Percentiles rank a stretch among this genome's conserved stretches.
Conservation (phyloP, 2,888 invertebrate species). For the Drosophila rubida region DNA sequence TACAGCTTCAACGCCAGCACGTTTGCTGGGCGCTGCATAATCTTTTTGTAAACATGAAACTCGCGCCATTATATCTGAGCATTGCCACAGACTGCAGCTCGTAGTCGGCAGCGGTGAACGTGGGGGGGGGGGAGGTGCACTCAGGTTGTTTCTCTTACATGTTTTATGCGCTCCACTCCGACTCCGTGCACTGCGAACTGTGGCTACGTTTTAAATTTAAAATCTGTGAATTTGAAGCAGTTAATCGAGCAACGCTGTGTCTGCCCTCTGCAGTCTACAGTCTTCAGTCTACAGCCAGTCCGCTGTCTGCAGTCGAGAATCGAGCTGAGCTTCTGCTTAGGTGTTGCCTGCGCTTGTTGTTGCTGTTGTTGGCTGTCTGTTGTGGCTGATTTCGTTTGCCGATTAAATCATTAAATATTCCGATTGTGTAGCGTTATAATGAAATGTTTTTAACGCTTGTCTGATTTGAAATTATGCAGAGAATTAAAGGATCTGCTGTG, state of each 20-base stretch:
- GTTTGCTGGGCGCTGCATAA: constrained; percentile 76
- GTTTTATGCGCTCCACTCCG: constrained; percentile 26
- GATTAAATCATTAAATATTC: constrained; percentile 85
- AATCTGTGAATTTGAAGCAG: constrained; percentile 84
- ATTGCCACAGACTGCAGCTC: constrained; percentile 33
- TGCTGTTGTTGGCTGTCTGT: constrained; percentile 35
- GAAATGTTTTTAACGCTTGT: constrained; percentile 84
- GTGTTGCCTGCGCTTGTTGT: constrained; percentile 58
- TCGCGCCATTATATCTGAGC: constrained; percentile 83
- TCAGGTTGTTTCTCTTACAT: constrained; percentile 49
- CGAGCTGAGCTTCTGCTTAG: constrained; percentile 59
- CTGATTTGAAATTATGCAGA: constrained; percentile 84
- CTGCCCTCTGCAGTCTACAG: constrained; percentile 17
- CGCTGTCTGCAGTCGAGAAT: constrained; percentile 4
- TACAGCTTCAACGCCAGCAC: constrained; percentile 55
- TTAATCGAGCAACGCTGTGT: constrained; percentile 78
- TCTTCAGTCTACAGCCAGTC: constrained; percentile 55
- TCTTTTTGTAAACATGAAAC: constrained; percentile 83
- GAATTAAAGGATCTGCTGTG: constrained; percentile 80
- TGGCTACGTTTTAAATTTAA: constrained; percentile 79
- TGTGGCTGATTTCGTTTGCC: constrained; percentile 63
- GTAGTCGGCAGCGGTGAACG: too few relatives aligned
- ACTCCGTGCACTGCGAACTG: constrained; percentile 37
- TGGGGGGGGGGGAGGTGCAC: too few relatives aligned
- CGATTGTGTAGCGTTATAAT: constrained; percentile 84